A percentile compares a stretch with the other conserved stretches of the same genome.
phyloP scores from a whole-genome alignment of 1,140 invertebrate species.

The Littorina saxatilis region DNA sequence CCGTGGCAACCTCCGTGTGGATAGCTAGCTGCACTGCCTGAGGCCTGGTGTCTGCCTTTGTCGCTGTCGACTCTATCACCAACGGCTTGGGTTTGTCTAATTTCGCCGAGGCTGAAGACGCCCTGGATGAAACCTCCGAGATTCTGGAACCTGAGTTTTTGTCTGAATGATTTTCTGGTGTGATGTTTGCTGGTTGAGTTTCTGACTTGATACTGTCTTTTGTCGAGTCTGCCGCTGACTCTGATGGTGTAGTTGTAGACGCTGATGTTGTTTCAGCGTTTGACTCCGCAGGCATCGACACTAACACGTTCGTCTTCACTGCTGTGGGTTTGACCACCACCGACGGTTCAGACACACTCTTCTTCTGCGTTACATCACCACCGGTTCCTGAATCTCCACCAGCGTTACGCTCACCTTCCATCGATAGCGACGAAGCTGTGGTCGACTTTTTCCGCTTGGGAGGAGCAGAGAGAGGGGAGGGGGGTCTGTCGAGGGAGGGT shows the following conservation, averaged over 20 bases:
- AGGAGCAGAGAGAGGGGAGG: conserved; percentile 17
- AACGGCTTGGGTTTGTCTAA: too few relatives aligned
- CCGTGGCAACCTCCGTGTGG: conserved; percentile 31
- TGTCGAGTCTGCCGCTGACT: not conserved
- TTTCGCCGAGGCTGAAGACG: too few relatives aligned
- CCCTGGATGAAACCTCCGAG: too few relatives aligned
- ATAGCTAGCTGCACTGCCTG: not conserved
- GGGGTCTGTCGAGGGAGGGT: not conserved
- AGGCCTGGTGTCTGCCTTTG: too few relatives aligned
- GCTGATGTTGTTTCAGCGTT: too few relatives aligned
- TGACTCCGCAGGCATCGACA: too few relatives aligned
- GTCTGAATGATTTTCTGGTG: too few relatives aligned
- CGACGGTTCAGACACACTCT: not conserved
- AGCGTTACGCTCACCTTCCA: not conserved
- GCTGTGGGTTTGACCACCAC: not conserved
- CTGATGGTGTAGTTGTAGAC: not conserved
- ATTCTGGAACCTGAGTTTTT: too few relatives aligned
- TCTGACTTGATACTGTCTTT: too few relatives aligned
- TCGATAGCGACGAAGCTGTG: conserved; percentile 18
- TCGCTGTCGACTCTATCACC: too few relatives aligned
- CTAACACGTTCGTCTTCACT: not conserved
- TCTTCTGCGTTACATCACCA: not conserved
- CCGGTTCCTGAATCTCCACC: too few relatives aligned
- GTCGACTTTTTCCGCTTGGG: conserved; percentile 41
- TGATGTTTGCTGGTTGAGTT: too few relatives aligned